These are phyloP conservation scores for Halcyon malimbica DNA, from an alignment of 2,113 vertebrate species.

Conservation along the genomic window DNA sequence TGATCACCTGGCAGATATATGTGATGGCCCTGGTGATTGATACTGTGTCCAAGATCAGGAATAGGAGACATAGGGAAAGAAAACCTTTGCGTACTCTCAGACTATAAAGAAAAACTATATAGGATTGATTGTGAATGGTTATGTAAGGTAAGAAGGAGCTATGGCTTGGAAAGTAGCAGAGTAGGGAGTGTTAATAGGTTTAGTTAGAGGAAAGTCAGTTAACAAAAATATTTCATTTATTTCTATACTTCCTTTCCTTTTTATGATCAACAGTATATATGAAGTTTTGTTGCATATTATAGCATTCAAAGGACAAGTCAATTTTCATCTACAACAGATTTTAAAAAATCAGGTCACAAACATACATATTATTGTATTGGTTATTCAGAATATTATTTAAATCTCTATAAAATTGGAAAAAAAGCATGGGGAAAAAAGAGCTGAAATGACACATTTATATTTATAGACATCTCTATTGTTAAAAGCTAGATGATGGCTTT, in stretches of 20 bases:
- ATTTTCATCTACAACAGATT: not conserved
- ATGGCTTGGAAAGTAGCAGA: not conserved
- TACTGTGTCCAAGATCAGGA: not conserved
- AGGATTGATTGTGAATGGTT: constrained; percentile 5
- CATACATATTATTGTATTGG: not conserved
- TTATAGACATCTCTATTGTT: not conserved
- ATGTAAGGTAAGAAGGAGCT: not conserved
- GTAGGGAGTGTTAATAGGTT: not conserved
- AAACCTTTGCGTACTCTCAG: not conserved
- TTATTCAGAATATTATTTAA: not conserved
- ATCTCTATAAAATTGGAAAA: not conserved
- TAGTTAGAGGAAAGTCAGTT: not conserved
- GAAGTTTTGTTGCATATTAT: not conserved
- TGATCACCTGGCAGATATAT: not conserved
- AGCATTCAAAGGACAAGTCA: not conserved
- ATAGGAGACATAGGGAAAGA: not conserved
- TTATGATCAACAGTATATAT: not conserved
- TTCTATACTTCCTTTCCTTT: not conserved
- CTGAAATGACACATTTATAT: not conserved
- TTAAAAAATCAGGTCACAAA: not conserved
- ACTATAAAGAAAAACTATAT: not conserved
- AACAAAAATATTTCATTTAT: not conserved
- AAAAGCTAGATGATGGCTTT: not conserved
- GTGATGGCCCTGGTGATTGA: not conserved
- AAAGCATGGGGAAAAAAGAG: not conserved